Percentiles rank a stretch among this genome's conserved stretches.
Evolutionary conservation across 2,797 vertebrate species (phyloP).

Genomic region (Dromococcyx pavoninus): DNA sequence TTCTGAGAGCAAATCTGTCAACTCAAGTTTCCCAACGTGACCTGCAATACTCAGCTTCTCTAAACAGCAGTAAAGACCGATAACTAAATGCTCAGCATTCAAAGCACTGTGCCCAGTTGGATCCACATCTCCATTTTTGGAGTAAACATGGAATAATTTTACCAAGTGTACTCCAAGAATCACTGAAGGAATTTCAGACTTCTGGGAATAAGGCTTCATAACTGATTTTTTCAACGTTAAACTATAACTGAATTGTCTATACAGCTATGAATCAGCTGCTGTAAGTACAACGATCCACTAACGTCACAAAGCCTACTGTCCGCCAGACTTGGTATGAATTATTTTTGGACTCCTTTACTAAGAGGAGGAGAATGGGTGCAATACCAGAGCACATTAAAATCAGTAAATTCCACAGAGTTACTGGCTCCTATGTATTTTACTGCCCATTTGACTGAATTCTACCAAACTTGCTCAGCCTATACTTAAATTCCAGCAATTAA

Average conservation of each 20-base stretch:
- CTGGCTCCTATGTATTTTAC: not conserved
- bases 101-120: not conserved
- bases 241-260: not conserved
- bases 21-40: not conserved
- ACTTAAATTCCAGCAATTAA: not conserved
- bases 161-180: not conserved
- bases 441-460: not conserved
- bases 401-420: not conserved
- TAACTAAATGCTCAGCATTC: not conserved
- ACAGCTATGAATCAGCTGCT: not conserved
- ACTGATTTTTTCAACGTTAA: not conserved
- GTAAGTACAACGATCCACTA: not conserved
- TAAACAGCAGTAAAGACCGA: not conserved
- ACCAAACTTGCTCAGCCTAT: not conserved
- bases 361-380: rapidly evolving
- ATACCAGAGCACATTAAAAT: not conserved
- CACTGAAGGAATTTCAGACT: not conserved
- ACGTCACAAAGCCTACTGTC: not conserved
- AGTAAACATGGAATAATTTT: not conserved
- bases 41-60: not conserved
- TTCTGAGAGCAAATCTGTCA: not conserved
- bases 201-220: not conserved
- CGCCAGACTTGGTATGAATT: not conserved
- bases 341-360: not conserved
- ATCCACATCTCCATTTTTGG: rapidly evolving